Percentiles rank a stretch among this genome's conserved stretches.
phyloP scores from a whole-genome alignment of 2,888 invertebrate species.

The Cataglyphis altisquamis region DNA sequence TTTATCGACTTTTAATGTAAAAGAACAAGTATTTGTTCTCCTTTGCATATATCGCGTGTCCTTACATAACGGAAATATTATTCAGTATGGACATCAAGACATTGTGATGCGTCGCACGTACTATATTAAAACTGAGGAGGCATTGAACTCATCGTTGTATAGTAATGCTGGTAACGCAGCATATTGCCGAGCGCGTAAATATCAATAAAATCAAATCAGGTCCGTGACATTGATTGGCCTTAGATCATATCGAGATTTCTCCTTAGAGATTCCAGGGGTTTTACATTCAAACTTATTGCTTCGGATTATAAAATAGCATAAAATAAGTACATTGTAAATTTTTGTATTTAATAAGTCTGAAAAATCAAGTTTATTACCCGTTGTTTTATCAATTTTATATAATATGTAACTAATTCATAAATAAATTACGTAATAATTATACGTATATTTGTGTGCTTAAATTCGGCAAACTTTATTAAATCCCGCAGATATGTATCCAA shows the following conservation, averaged over 20 bases:
- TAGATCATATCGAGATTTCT: conserved; percentile 13
- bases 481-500: neutral
- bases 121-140: conserved; percentile 6
- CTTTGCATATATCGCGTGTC: neutral
- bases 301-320: neutral
- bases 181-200: conserved; percentile 31
- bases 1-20: conserved; percentile 18
- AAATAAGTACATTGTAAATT: neutral
- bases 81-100: conserved; percentile 18
- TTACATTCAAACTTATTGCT: neutral
- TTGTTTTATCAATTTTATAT: neutral
- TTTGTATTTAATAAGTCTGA: neutral
- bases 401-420: neutral
- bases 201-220: conserved; percentile 38
- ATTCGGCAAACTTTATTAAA: neutral
- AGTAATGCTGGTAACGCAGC: conserved; percentile 31
- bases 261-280: conserved; percentile 15
- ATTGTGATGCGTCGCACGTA: neutral
- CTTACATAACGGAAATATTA: conserved; percentile 24
- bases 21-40: neutral
- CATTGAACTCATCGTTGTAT: conserved; percentile 22
- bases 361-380: neutral
- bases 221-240: neutral
- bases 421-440: neutral
- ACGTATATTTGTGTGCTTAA: neutral